phyloP scores from a whole-genome alignment of 2,113 vertebrate genomes.

The Seriola dumerili region DNA sequence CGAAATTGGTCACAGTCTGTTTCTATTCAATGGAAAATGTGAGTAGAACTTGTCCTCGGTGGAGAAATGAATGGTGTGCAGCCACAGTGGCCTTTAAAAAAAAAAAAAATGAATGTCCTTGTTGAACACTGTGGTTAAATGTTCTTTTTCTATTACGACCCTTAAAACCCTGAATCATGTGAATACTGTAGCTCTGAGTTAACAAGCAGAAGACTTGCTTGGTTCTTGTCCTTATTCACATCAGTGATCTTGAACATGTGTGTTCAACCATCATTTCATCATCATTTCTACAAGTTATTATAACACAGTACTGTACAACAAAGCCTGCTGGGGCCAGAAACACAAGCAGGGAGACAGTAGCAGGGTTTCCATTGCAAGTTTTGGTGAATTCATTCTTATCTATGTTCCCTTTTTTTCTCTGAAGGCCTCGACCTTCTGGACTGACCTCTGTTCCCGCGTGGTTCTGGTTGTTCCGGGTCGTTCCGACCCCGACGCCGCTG shows the following conservation, averaged over 20 bases:
- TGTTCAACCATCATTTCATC: neutral
- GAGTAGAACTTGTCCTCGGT: neutral
- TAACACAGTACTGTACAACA: too few relatives aligned
- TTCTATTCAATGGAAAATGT: neutral
- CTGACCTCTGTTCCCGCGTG: slow-evolving; percentile 47
- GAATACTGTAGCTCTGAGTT: too few relatives aligned
- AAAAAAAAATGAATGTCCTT: too few relatives aligned
- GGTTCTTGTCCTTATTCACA: too few relatives aligned
- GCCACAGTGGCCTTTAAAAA: neutral
- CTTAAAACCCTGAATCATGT: too few relatives aligned
- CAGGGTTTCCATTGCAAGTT: too few relatives aligned
- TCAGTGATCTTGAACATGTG: neutral
- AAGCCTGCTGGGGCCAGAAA: too few relatives aligned
- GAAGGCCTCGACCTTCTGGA: neutral
- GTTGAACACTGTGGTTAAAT: neutral
- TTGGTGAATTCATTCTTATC: too few relatives aligned
- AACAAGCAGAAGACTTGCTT: too few relatives aligned
- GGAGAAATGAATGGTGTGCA: neutral
- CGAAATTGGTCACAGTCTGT: neutral
- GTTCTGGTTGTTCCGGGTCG: slow-evolving; percentile 27
- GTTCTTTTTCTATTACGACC: neutral
- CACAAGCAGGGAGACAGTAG: too few relatives aligned
- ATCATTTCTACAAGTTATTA: too few relatives aligned
- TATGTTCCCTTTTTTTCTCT: neutral
- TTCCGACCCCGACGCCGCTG: neutral